phyloP scores from a whole-genome alignment of 2,888 invertebrate species.

The Alviniconcha strummeri region DNA sequence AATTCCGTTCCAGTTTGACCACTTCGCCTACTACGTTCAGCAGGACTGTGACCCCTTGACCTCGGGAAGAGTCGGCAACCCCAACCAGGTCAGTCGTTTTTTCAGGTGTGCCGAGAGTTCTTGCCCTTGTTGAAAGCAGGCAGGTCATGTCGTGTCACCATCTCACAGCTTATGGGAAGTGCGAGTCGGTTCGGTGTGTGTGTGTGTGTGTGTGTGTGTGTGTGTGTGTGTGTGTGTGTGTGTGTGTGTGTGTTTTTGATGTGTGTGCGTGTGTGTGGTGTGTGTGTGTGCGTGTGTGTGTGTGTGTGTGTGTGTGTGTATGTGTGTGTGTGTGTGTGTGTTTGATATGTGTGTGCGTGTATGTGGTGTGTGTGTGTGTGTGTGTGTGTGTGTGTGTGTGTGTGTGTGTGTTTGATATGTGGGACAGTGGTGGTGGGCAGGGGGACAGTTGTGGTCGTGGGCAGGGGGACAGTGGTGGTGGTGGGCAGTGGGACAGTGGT shows the following conservation, averaged over 20 bases:
- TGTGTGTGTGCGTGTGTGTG: background rate
- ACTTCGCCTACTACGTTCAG: slow-evolving; percentile 57
- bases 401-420: background rate
- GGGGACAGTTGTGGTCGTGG: too few species aligned
- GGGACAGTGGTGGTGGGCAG: background rate
- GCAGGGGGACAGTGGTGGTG: background rate
- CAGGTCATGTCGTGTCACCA: too few species aligned
- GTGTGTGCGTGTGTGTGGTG: too few species aligned
- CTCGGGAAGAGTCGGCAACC: slow-evolving; percentile 46
- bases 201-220: too few species aligned
- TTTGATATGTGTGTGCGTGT: slow-evolving; percentile 4
- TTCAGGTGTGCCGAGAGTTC: too few species aligned
- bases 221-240: too few species aligned
- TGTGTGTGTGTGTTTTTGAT: too few species aligned
- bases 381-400: background rate
- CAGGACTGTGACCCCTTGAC: slow-evolving; percentile 60
- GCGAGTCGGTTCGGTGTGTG: too few species aligned
- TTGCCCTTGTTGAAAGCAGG: too few species aligned
- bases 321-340: slow-evolving; percentile 2
- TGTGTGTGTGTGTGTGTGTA: background rate
- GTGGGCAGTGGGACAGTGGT: background rate
- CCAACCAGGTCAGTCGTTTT: slow-evolving; percentile 52
- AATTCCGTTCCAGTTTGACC: too few species aligned
- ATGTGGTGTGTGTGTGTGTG: background rate
- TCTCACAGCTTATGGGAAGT: too few species aligned